Evolutionary conservation across 1,140 invertebrate genomes (phyloP).

Genomic region (Andricus grossulariae): DNA sequence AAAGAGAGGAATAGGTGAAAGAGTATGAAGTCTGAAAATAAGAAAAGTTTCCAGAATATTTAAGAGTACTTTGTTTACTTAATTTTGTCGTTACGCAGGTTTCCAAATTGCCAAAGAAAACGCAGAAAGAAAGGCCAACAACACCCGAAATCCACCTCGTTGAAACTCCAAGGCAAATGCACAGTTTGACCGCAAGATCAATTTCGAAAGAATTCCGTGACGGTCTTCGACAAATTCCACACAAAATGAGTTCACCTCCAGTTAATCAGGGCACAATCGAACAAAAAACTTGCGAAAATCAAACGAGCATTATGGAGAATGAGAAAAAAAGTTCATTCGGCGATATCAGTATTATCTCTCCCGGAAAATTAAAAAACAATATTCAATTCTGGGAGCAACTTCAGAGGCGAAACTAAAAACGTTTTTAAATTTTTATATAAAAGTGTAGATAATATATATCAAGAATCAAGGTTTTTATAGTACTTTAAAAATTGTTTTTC

Average conservation of each 20-base stretch:
- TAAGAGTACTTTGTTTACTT: too few relatives aligned
- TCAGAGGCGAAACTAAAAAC: constrained; percentile 57
- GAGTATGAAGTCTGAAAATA: too few relatives aligned
- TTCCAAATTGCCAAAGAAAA: constrained; percentile 40
- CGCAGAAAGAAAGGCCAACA: constrained; percentile 59
- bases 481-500: constrained; percentile 35
- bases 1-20: too few relatives aligned
- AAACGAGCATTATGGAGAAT: constrained; percentile 41
- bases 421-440: constrained; percentile 39
- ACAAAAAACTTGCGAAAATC: constrained; percentile 48
- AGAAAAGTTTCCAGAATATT: too few relatives aligned
- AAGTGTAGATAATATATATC: constrained; percentile 17
- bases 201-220: constrained; percentile 86
- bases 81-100: constrained; percentile 42
- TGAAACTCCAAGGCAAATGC: constrained; percentile 78
- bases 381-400: constrained; percentile 71
- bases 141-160: constrained; percentile 68
- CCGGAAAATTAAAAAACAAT: constrained; percentile 67
- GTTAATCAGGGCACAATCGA: constrained; percentile 54
- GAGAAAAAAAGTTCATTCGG: constrained; percentile 28
- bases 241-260: constrained; percentile 55
- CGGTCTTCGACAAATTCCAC: constrained; percentile 75
- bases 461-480: constrained; percentile 6
- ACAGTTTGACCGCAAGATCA: constrained; percentile 88
- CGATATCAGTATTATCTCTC: constrained; percentile 54